A percentile compares a stretch with the other conserved stretches of the same genome.
phyloP scores from a whole-genome alignment of 2,888 invertebrate species.

The Acrobasis repandana region DNA sequence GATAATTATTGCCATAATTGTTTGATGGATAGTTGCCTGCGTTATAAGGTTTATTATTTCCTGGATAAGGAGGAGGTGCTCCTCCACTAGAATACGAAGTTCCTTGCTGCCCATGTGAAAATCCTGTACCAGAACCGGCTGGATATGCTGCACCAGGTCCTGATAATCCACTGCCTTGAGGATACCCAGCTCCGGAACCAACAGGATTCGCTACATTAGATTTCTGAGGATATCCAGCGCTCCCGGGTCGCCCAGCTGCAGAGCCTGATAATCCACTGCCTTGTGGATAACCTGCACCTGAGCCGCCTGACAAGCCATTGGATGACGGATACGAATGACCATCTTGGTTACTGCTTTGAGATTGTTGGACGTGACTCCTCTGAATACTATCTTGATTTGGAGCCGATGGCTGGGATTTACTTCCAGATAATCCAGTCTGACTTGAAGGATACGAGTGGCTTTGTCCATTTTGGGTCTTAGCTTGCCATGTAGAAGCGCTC shows the following conservation, averaged over 20 bases:
- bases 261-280: constrained; percentile 38
- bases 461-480: constrained; percentile 50
- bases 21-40: constrained; percentile 45
- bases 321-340: constrained; percentile 65
- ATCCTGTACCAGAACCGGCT: constrained; percentile 4
- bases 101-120: constrained; percentile 10
- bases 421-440: constrained; percentile 64
- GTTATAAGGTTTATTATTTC: constrained; percentile 37
- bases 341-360: constrained; percentile 45
- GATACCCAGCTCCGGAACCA: constrained; percentile 26
- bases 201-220: constrained; percentile 34
- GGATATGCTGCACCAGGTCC: constrained; percentile 21
- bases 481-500: constrained; percentile 48
- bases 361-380: constrained; percentile 50
- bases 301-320: constrained; percentile 62
- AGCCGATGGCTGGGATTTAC: constrained; percentile 51
- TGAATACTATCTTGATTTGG: constrained; percentile 63
- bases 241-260: constrained; percentile 23
- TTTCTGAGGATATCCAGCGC: constrained; percentile 39
- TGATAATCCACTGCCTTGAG: constrained; percentile 27
- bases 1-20: constrained; percentile 52
- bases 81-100: constrained; percentile 34
- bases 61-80: constrained; percentile 54
- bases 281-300: constrained; percentile 48
- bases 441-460: constrained; percentile 69